These are phyloP conservation scores for Augiades crinisus DNA, from an alignment of 2,888 invertebrate genomes.

Conservation along the genomic window DNA sequence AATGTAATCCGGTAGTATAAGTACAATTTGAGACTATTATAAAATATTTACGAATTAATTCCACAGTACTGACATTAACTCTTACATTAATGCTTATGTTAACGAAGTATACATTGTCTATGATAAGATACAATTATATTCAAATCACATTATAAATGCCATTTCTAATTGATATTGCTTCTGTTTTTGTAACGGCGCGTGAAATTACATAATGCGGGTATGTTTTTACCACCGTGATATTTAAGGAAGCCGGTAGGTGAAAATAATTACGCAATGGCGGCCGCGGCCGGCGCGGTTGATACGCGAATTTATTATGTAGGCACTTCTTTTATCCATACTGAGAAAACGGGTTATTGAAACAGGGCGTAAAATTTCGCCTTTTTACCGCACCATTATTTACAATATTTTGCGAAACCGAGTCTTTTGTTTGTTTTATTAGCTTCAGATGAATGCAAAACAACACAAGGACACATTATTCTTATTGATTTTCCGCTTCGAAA, in stretches of 20 bases:
- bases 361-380: conserved; percentile 5
- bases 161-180: conserved; percentile 1
- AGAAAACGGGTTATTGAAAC: conserved; percentile 1
- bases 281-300: not conserved
- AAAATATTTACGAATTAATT: too few relatives aligned
- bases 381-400: conserved; percentile 1
- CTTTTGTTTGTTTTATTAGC: conserved; percentile 3
- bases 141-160: not conserved
- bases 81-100: too few relatives aligned
- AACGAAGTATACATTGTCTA: too few relatives aligned
- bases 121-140: too few relatives aligned
- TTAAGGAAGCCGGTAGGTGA: conserved; percentile 22
- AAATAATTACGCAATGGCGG: conserved; percentile 8
- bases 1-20: too few relatives aligned
- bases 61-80: too few relatives aligned
- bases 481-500: conserved; percentile 1
- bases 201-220: conserved; percentile 13
- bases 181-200: conserved; percentile 13
- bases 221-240: conserved; percentile 19
- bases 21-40: too few relatives aligned
- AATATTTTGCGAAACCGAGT: not conserved
- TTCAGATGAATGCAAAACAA: not conserved
- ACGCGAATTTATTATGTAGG: not conserved
- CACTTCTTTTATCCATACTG: not conserved
- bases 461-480: conserved; percentile 4